phyloP scores from a whole-genome alignment of 2,888 invertebrate species.

The Argyresthia goedartella region DNA sequence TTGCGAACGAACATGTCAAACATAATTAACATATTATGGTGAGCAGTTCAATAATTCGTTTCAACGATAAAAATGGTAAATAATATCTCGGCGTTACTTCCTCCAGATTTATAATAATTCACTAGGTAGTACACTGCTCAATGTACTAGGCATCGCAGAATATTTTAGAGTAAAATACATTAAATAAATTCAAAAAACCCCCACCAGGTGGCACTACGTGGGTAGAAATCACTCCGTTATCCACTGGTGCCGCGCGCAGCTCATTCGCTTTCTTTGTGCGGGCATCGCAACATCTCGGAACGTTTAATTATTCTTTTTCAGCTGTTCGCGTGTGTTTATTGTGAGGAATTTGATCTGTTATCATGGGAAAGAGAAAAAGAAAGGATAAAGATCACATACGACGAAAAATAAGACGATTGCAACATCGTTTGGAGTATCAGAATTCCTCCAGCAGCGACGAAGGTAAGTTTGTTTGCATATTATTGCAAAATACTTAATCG shows the following conservation, averaged over 20 bases:
- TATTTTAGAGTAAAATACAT: not conserved
- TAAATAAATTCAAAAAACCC: not conserved
- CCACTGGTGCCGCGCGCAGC: not conserved
- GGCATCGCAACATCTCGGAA: not conserved
- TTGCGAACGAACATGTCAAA: too few species aligned
- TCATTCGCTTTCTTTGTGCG: not conserved
- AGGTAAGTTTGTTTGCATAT: not conserved
- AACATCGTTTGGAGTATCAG: not conserved
- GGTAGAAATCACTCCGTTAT: too few species aligned
- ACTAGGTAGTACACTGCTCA: not conserved
- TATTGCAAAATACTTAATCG: not conserved
- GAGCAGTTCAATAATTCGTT: too few species aligned
- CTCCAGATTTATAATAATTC: too few species aligned
- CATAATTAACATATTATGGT: too few species aligned
- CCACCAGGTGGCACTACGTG: not conserved
- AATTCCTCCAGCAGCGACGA: not conserved
- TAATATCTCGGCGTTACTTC: not conserved
- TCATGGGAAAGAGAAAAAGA: not conserved
- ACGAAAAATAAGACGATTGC: not conserved
- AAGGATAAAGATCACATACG: not conserved
- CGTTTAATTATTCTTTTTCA: too few species aligned
- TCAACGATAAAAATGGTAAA: too few species aligned
- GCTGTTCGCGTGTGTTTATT: not conserved
- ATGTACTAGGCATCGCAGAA: not conserved
- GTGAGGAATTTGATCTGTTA: not conserved